A percentile compares a stretch with the other conserved stretches of the same genome.
Conservation (phyloP, 2,888 invertebrate genomes). For the Homarus gammarus region DNA sequence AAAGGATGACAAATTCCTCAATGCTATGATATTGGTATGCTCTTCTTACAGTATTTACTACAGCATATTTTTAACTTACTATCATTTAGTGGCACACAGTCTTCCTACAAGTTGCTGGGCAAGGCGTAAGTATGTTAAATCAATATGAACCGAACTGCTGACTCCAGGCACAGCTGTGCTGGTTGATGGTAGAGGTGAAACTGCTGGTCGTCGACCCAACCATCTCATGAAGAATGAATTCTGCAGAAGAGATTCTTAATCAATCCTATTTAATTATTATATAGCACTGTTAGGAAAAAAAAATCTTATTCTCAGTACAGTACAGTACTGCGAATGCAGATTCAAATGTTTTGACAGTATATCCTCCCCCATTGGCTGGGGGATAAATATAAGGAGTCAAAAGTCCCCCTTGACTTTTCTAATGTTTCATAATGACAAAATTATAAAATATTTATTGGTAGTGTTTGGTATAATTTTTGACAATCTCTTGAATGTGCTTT, state of each 20-base stretch:
- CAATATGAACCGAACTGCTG: conserved; percentile 43
- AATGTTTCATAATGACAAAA: too few relatives aligned
- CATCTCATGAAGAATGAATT: conserved; percentile 71
- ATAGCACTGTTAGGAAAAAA: too few relatives aligned
- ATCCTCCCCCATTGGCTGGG: too few relatives aligned
- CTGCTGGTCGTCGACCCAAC: conserved; percentile 60
- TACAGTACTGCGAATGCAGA: too few relatives aligned
- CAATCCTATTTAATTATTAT: background rate
- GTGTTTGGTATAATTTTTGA: too few relatives aligned
- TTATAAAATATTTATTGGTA: too few relatives aligned
- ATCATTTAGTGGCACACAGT: conserved; percentile 55
- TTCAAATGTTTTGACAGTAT: too few relatives aligned
- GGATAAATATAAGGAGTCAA: too few relatives aligned
- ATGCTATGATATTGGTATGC: background rate
- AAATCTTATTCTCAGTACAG: too few relatives aligned
- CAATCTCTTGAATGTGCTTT: too few relatives aligned
- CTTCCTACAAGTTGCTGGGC: conserved; percentile 57
- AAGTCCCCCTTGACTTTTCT: too few relatives aligned
- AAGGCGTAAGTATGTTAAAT: conserved; percentile 51
- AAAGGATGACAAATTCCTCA: too few relatives aligned
- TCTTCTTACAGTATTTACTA: background rate
- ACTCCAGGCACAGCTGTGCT: conserved; percentile 12
- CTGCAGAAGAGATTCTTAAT: conserved; percentile 34
- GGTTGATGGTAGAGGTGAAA: conserved; percentile 51
- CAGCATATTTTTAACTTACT: background rate